phyloP scores from a whole-genome alignment of 2,797 vertebrate genomes.

The Anomalospiza imberbis region DNA sequence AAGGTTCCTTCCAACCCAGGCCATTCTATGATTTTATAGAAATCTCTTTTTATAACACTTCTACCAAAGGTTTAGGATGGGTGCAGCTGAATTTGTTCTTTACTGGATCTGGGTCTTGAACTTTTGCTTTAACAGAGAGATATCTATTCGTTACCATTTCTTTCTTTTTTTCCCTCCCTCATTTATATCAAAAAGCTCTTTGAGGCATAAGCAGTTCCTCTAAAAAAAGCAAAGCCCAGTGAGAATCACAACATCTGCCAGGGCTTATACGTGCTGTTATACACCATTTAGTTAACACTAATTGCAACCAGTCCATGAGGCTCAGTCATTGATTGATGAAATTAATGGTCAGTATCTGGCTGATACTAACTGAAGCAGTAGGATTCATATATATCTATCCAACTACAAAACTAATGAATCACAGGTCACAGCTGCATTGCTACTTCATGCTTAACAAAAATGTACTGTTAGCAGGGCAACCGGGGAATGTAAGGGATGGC shows the following conservation, averaged over 20 bases:
- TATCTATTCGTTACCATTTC: not conserved
- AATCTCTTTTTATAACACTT: not conserved
- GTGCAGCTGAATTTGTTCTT: not conserved
- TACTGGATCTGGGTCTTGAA: not conserved
- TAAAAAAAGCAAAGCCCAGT: not conserved
- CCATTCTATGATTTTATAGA: not conserved
- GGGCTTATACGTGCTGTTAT: not conserved
- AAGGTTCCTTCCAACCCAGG: not conserved
- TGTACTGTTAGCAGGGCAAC: not conserved
- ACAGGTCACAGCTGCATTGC: not conserved
- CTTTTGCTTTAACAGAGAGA: not conserved
- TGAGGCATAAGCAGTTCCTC: not conserved
- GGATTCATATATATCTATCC: not conserved
- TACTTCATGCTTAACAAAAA: not conserved
- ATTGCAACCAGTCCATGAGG: not conserved
- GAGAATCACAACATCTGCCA: not conserved
- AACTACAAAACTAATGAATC: not conserved
- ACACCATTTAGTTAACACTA: not conserved
- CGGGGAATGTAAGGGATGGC: not conserved
- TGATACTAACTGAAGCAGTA: not conserved
- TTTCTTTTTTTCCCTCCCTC: not conserved
- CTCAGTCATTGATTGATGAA: not conserved
- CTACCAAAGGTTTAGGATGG: not conserved
- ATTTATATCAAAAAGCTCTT: not conserved
- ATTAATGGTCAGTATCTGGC: not conserved